Base-by-base conservation (phyloP, 2,888 invertebrate species). In the Platerodrilus igneus region DNA sequence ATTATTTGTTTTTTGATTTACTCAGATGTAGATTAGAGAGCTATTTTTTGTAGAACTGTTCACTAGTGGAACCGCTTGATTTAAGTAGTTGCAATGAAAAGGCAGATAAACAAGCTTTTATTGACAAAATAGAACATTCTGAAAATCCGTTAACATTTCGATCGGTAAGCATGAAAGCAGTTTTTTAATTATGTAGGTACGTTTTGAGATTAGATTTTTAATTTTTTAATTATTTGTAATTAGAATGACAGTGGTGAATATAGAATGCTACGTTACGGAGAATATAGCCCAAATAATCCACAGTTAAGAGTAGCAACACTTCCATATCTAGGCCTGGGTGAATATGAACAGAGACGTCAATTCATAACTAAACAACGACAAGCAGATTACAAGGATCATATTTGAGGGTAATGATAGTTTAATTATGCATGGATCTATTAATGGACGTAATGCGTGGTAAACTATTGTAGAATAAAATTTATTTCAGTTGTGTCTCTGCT, bases 281-380 rank as follows among this genome's bases (percentile, higher is more conserved):
- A 78, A 53, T 77, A 71, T 52, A 77, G 77, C n/a, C 77, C 77
- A 2, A 77, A 77, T 65, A 77, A 77, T 63, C 77, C 77, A 9
- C 64, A 75, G 44, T 55, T 75, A 14, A 69, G 74, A 34, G 69
- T 63, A 40, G 60, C 66, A 42, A 60, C 65, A 28, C 76, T 77
- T 52, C 77, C 72, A 1, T 67, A 77, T 44, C 63, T 75, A 25
- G 78, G 77, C 0, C 66, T 78, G 14, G 78, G 78, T 6, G 77
- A 77, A 58, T 78, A 78, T 59, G 78, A 78, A 52, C 68, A 76
- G 2, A 55, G 74, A 2, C 54, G 72, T 30, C 71, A 74, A 55
- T 69, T 76, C 17, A 64, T 76, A 34, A 58, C 73, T 34, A 69
- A 71, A 57, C 64, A 73, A 41, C 66, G 71, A 1, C 74, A 74